Percentiles rank a stretch among this genome's conserved stretches.
phyloP scores from a whole-genome alignment of 2,888 invertebrate species.

The Temnothorax unifasciatus region DNA sequence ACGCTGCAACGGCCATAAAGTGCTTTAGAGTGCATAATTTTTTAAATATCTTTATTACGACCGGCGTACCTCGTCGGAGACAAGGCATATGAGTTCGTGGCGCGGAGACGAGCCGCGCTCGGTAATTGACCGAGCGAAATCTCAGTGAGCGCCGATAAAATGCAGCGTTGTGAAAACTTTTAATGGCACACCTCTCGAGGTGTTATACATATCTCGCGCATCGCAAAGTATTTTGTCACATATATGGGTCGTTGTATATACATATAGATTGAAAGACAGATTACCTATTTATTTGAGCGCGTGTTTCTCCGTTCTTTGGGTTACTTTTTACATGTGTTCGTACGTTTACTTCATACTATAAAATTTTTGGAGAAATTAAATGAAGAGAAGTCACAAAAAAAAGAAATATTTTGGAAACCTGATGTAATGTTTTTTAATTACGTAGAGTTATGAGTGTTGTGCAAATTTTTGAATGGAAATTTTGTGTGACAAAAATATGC shows the following conservation, averaged over 20 bases:
- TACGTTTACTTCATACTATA: background rate
- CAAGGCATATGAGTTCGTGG: constrained; percentile 33
- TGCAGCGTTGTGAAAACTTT: constrained; percentile 67
- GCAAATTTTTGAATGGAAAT: background rate
- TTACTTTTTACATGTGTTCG: background rate
- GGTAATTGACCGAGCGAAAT: constrained; percentile 72
- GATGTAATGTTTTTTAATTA: background rate
- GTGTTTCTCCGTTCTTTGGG: background rate
- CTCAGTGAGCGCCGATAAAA: constrained; percentile 67
- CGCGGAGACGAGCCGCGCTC: constrained; percentile 8
- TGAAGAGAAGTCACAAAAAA: background rate
- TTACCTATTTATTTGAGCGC: background rate
- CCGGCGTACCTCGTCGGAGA: constrained; percentile 39
- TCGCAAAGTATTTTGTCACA: background rate
- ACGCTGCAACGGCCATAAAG: constrained; percentile 70
- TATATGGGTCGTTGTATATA: background rate
- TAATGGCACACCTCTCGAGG: constrained; percentile 59
- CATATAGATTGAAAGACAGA: background rate
- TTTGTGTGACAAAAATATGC: constrained; percentile 13
- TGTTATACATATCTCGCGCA: constrained; percentile 21
- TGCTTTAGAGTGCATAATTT: constrained; percentile 74
- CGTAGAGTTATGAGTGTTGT: background rate
- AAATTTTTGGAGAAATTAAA: background rate
- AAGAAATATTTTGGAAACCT: background rate
- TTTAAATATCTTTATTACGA: constrained; percentile 78